Evolutionary conservation across 1,140 invertebrate genomes (phyloP), one percentile per base, ranked within the genome.

Genomic region (Dryas iulia): DNA sequence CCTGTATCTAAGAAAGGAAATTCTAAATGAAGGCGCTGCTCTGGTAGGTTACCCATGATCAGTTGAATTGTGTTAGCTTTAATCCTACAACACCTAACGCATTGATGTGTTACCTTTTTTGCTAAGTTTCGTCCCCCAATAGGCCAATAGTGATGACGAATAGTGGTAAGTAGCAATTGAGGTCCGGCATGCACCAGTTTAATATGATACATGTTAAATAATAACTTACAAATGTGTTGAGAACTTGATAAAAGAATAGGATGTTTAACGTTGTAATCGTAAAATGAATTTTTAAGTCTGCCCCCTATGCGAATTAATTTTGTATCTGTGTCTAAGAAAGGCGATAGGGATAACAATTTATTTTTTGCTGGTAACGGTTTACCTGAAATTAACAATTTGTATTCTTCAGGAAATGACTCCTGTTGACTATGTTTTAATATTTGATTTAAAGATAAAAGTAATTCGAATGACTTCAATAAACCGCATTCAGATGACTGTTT

Each of bases 1-100:
- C 78, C 78, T 14, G 26, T 61, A 7, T 73, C 11, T 18, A 67
- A 25, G 26, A 78, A 78, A 10, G 73, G 73, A 67, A 71, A 78
- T 35, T 66, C 68, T 58, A 63, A 53, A 0, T 71, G 18, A 14
- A 59, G n/a, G 61, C 73, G 58, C 6, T 60, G 10, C 3, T 2
- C n/a, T 2, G 73, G 73, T 26, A 78, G 35, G 2, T 75, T 26
- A 11, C 68, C 71, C 76, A 76, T 78, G 1, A 79, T 63, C n/a
- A 65, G 71, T 64, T 69, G 63, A 5, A 53, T 26, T 14, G 58
- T 47, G 31, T 65, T 59, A 26, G 24, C 64, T 33, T 64, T 67
- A 3, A 70, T 28, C 11, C 65, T 52, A 25, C 23, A 61, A 33
- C 70, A 72, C 5, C 33, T 47, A 7, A 73, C 33, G 47, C 73